Base-by-base conservation (phyloP, 2,888 invertebrate species). In the Galerucella pusilla region DNA sequence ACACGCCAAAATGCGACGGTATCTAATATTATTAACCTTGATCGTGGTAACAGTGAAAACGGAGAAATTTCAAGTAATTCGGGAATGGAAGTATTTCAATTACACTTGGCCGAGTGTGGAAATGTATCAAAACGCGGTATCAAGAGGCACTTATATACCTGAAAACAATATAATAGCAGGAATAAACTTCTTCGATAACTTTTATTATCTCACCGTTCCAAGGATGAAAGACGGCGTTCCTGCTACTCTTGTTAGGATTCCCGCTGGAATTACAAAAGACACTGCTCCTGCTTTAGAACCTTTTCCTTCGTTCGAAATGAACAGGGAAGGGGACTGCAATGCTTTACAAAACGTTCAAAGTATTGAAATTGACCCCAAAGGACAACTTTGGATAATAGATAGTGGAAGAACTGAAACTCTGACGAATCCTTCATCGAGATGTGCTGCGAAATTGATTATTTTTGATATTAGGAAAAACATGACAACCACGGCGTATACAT, bases 321-420 rank as follows among this genome's bases (percentile, higher is more conserved):
- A 94, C 84, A 86, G 87, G 20, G 77, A 92, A 64, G 93, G 92
- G 0, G 91, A 94, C 83, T 94, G 94, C 86, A 86, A 88, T 16
- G 91, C 92, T 1, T 88, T 95, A 75, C 94, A 94, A 85, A 93
- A 92, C 83, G 93, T 94, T 35, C 94, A 94, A 85, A 92, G 92
- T 80, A 88, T 94, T 79, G 94, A 94, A 84, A 91, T 94, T 65
- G 94, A 94, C 85, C 70, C 81, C 0, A 90, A 90, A 76, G 93
- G 94, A 4, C 87, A 92, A 12, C 90, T 94, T 90, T 93, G 92
- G 90, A 90, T 91, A 49, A 89, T 93, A 67, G 94, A 94, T 79
- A 91, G 92, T 68, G 94, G 94, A 0, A 89, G 92, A 74, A 89
- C 91, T 1, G 90, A 90, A 11, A 93, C 92, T 1, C 88, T 93